Base-by-base conservation (phyloP, 2,888 invertebrate genomes). In the Pyrrhosoma nymphula region DNA sequence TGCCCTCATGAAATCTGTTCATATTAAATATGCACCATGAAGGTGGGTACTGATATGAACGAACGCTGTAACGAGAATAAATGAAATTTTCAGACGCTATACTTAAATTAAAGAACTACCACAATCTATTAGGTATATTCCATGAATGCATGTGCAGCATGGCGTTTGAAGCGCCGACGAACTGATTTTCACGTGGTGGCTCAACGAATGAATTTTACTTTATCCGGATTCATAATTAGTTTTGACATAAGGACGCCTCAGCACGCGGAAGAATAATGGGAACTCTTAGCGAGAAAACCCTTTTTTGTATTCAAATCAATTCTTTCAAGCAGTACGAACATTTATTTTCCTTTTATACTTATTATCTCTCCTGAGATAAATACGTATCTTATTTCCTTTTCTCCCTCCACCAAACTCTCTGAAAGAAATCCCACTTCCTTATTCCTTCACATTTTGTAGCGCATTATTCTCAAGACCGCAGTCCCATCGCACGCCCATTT, bases 321-420 rank as follows among this genome's bases (percentile, higher is more conserved):
- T 60, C 63, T 91, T 91, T 91, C 12, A 23, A 8, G n/a, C 47
- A 14, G 16, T 23, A 26, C 35, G 23, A 60, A 23, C 30, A 39
- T 91, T 91, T 91, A 63, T 63, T 91, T 91, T 39, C 23, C 91
- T 39, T 63, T 63, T 39, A 91, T 91, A 30, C 91, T 91, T 60
- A 60, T 91, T 91, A 63, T 91, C 63, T 91, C 91, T 60, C 63
- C 91, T 3, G 6, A 35, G 60, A 56, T 35, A 69, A 69, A 69
- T 69, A 26, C 69, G 10, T 12, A 69, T 69, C 69, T n/a, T 60
- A 60, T 60, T 60, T 60, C 10, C n/a, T n/a, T 23, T 23, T 26
- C 0, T 26, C 55, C 47, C 60, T 60, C 2, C 20, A 12, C 20
- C 18, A 60, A 3, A 47, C 39, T 39, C 63, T 23, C 69, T 55